These are phyloP conservation scores for Achroia grisella DNA, from an alignment of 1,140 invertebrate genomes.

Conservation along the genomic window DNA sequence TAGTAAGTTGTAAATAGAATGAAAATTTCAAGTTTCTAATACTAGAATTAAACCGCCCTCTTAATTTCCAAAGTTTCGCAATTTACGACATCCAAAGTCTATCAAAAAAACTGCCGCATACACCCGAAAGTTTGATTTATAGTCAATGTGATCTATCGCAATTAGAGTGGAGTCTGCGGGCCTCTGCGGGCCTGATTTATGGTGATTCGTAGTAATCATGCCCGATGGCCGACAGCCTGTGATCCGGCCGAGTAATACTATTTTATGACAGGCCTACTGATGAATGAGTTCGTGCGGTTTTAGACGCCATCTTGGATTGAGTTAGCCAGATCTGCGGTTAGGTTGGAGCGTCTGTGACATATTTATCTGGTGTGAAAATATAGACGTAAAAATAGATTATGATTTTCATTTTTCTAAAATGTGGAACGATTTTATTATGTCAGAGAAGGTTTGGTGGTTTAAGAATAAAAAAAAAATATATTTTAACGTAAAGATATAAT, in stretches of 20 bases:
- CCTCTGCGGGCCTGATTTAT: conserved; percentile 62
- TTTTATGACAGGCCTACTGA: conserved; percentile 46
- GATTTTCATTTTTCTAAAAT: no score
- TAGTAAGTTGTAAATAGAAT: no score
- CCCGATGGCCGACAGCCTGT: conserved; percentile 27
- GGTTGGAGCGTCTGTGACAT: no score
- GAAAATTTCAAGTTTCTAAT: no score
- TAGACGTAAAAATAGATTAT: no score
- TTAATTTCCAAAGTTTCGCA: conserved; percentile 20
- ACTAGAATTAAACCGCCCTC: conserved; percentile 1
- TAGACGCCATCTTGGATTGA: conserved; percentile 45
- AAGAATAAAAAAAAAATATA: conserved; percentile 2
- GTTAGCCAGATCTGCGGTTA: conserved; percentile 28
- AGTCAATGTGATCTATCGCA: conserved; percentile 39
- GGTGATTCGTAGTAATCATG: conserved; percentile 60
- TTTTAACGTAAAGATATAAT: no score
- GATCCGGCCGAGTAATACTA: conserved; percentile 43
- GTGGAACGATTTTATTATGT: no score
- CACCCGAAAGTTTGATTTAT: conserved; percentile 58
- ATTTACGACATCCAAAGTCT: conserved; percentile 28
- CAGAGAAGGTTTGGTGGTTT: no score
- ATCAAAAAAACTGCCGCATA: conserved; percentile 42
- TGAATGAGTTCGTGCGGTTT: conserved; percentile 37
- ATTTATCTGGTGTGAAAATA: no score
- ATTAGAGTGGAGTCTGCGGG: conserved; percentile 55